Evolutionary conservation across 2,113 vertebrate species (phyloP).

Genomic region (Colinus virginianus): DNA sequence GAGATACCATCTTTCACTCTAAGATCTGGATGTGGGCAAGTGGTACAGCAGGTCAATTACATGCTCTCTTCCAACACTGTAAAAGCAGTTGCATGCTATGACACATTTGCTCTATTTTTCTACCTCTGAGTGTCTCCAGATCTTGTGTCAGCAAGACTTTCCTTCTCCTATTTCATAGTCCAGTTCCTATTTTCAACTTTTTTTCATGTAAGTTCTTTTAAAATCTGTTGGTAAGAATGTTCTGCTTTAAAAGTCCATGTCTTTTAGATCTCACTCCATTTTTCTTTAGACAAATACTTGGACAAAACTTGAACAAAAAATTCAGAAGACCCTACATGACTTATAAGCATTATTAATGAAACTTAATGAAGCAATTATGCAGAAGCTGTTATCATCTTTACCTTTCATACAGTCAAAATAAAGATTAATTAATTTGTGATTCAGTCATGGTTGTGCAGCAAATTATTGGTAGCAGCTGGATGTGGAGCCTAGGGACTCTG

Average conservation of each 20-base stretch:
- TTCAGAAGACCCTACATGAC: not conserved
- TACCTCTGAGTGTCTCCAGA: not conserved
- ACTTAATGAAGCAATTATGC: not conserved
- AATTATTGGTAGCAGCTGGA: constrained; percentile 14
- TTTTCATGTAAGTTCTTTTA: not conserved
- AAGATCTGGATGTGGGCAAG: not conserved
- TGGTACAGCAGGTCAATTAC: not conserved
- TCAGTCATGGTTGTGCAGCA: not conserved
- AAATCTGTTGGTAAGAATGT: not conserved
- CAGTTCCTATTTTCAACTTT: not conserved
- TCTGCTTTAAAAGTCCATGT: constrained; percentile 5
- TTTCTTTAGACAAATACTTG: constrained; percentile 1
- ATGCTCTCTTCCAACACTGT: not conserved
- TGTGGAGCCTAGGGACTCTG: not conserved
- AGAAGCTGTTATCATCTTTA: constrained; percentile 6
- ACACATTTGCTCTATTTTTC: not conserved
- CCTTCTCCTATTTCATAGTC: not conserved
- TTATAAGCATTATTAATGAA: constrained; percentile 20
- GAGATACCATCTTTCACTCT: not conserved
- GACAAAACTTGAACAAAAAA: not conserved
- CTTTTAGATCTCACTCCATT: not conserved
- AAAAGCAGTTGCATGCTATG: not conserved
- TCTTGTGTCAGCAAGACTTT: not conserved
- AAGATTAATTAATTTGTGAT: not conserved
- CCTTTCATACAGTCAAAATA: not conserved